These are phyloP conservation scores for Bryconaethiops microstoma DNA, from an alignment of 2,797 vertebrate genomes.

Conservation along the genomic window DNA sequence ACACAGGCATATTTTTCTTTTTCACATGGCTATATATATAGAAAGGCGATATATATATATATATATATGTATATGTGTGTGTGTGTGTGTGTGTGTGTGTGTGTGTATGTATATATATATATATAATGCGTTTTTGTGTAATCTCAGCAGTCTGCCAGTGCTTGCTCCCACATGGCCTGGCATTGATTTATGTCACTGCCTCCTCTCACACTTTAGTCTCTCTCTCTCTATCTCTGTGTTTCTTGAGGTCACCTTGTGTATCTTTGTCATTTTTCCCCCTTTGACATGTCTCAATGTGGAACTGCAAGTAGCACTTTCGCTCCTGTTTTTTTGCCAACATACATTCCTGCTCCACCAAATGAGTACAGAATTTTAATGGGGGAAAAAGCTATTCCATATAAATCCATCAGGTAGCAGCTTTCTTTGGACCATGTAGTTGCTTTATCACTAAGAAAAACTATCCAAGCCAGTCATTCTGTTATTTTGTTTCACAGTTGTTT, in stretches of 20 bases:
- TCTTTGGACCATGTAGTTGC: too few species aligned
- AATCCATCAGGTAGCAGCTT: too few species aligned
- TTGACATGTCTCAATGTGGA: neutral
- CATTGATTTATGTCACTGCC: constrained; percentile 47
- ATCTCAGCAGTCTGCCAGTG: constrained; percentile 15
- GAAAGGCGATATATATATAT: too few species aligned
- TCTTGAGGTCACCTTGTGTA: constrained; percentile 36
- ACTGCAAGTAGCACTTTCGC: neutral
- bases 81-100: constrained; percentile 19
- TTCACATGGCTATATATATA: too few species aligned
- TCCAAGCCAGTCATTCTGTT: too few species aligned
- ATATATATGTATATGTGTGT: neutral
- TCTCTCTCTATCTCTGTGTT: neutral
- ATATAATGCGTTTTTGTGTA: constrained; percentile 1
- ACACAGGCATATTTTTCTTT: too few species aligned
- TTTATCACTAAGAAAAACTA: too few species aligned
- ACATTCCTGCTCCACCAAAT: too few species aligned
- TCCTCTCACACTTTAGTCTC: neutral
- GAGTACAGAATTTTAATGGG: too few species aligned
- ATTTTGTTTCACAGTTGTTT: too few species aligned
- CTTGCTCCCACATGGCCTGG: constrained; percentile 5
- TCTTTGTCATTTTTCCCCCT: constrained; percentile 1
- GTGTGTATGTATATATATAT: neutral
- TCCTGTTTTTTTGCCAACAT: neutral
- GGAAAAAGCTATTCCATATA: too few species aligned